Evolutionary conservation across 2,888 invertebrate genomes (phyloP), one percentile per base, ranked within the genome.

Genomic region (Amphipyra tragopoginis): DNA sequence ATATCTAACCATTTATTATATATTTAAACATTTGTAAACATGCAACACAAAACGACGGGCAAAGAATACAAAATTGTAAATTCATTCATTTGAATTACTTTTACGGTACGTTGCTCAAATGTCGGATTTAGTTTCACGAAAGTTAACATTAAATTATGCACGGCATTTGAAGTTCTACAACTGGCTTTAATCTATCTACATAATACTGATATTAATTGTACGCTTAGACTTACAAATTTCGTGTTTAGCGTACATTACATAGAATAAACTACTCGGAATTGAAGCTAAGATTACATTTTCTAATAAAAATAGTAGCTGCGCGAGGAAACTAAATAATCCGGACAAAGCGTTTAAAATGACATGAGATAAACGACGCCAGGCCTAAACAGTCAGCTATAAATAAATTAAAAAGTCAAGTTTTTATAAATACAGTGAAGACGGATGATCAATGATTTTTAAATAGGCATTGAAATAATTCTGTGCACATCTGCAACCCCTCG

Each of bases 401-500:
- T 69, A 65, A 59, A 60, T 61, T 70, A 62, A 72, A 63, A 66
- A 71, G 66, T 65, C 64, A 66, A 65, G 55, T 51, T 55, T 60
- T 47, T 65, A 65, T 57, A 64, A 76, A 50, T 54, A 54, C 56
- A 52, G 65, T 57, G 52, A 66, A 71, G 75, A 64, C 61, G 64
- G 50, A 70, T 74, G 72, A 72, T 70, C 67, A 77, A 66, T 77
- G 71, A 57, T 69, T 80, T 77, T 73, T 62, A 67, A 77, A 65
- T 72, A 59, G 64, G 63, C 55, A 73, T 66, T 71, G 69, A 70
- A 79, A 74, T 72, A 65, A 76, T 69, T 75, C 75, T 65, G 53
- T 73, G 61, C 67, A 72, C 81, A 82, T 84, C 75, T 79, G 82
- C 75, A 69, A 64, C 79, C 81, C 77, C 75, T 77, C 65, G 63